Evolutionary conservation across 2,797 vertebrate species (phyloP).

Genomic region (Cyclura pinguis): DNA sequence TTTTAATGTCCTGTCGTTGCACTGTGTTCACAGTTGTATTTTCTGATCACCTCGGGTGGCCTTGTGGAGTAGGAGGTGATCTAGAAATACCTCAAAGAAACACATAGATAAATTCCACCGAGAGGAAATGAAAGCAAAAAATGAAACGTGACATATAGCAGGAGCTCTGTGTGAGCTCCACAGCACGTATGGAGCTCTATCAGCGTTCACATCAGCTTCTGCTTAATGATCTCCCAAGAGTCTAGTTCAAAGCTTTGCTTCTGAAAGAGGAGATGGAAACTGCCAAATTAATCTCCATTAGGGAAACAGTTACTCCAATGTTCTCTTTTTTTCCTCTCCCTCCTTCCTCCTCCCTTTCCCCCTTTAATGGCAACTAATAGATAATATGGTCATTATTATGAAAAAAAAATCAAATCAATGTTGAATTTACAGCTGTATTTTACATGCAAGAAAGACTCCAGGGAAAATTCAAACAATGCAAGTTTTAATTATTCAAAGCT

Average conservation of each 20-base stretch:
- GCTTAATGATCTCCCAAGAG: constrained; percentile 4
- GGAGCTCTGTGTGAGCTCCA: not conserved
- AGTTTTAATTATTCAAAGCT: constrained; percentile 75
- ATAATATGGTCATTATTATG: constrained; percentile 55
- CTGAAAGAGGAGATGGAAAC: not conserved
- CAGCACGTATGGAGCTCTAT: not conserved
- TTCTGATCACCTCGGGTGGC: too few relatives aligned
- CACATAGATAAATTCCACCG: not conserved
- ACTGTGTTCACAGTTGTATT: too few relatives aligned
- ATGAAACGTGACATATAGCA: not conserved
- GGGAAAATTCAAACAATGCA: constrained; percentile 74
- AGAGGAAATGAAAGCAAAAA: not conserved
- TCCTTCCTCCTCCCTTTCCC: too few relatives aligned
- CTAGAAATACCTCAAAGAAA: too few relatives aligned
- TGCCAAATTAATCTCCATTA: constrained; percentile 47
- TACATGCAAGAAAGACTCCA: constrained; percentile 61
- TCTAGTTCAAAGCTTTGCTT: not conserved
- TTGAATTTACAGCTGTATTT: constrained; percentile 69
- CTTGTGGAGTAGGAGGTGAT: too few relatives aligned
- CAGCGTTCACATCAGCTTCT: not conserved
- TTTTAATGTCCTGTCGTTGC: too few relatives aligned
- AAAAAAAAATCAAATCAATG: constrained; percentile 66
- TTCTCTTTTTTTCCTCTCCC: not conserved
- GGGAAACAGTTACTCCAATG: constrained; percentile 52
- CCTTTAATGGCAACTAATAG: constrained; percentile 49